Base-by-base conservation (phyloP, 1,140 invertebrate species). In the Paramacrobiotus metropolitanus region DNA sequence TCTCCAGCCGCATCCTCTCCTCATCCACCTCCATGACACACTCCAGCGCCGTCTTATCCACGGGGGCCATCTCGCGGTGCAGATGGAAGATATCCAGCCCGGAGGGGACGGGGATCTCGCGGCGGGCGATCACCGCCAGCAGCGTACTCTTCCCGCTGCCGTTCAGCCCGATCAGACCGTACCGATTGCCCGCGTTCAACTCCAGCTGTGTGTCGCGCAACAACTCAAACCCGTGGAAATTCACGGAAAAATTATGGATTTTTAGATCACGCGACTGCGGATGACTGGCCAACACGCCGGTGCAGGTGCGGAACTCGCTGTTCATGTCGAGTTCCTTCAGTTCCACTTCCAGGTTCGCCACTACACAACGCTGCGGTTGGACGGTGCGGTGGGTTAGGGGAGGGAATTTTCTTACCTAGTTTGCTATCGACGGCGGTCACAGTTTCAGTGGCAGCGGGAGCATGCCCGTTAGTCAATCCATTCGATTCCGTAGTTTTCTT, bases 41-140 rank as follows among this genome's bases (percentile, higher is more conserved):
- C 70, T 96, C 78, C 18, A 99, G 75, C 2, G 95, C 95, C 18
- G 80, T 77, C 67, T 80, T 81, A 67, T 94, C 86, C 64, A 86
- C 90, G 18, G 93, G 90, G 2, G 90, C 85, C 82, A 96, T 96
- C 77, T 96, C 94, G 62, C 94, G 79, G 3, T 88, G 86, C 68
- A 99, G 77, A 72, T 97, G 86, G 75, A 93, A 99, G 68, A 97
- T 97, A 76, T 99, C 95, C 66, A 98, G 89, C 69, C 91, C 85
- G 20, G 92, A 83, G 20, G 91, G 95, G 65, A 99, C 89, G 1
- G 92, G 89, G 21, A 97, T 83, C 76, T 98, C 94, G 30, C 89
- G 81, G 65, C 87, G 86, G 62, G 89, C 91, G 59, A 98, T 74
- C 2, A 86, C 87, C 28, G 90, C 80, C 63, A 99, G 76, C 62